Percentiles rank a stretch among this genome's conserved stretches.
These are phyloP conservation scores for Drepanosiphum platanoidis DNA, from an alignment of 2,888 invertebrate species.

Conservation along the genomic window DNA sequence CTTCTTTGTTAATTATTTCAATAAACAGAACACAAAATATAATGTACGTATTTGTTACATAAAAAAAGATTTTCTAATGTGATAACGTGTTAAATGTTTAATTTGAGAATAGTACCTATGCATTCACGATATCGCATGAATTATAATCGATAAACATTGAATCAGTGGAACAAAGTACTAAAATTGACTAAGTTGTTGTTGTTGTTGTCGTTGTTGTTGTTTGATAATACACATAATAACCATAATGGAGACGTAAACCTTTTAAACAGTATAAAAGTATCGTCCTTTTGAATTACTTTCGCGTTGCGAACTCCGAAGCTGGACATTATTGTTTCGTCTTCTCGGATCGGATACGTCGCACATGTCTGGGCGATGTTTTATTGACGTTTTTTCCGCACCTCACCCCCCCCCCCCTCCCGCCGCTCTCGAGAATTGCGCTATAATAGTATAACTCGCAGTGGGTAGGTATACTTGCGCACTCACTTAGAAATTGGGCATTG, in stretches of 20 bases:
- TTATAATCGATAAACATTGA: not conserved
- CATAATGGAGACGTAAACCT: not conserved
- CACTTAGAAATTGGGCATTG: constrained; percentile 56
- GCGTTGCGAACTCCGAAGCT: not conserved
- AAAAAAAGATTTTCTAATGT: too few species aligned
- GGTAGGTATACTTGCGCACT: constrained; percentile 24
- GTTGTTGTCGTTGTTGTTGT: not conserved
- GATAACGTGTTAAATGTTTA: not conserved
- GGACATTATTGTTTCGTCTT: not conserved
- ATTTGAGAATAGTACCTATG: not conserved
- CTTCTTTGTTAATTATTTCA: too few species aligned
- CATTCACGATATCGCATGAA: not conserved
- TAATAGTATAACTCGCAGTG: constrained; percentile 24
- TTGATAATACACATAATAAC: not conserved
- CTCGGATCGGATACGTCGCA: not conserved
- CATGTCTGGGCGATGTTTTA: constrained; percentile 12
- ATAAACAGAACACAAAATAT: too few species aligned
- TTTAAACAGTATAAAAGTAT: not conserved
- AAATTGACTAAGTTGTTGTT: not conserved
- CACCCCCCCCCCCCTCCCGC: not conserved
- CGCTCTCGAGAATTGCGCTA: not conserved
- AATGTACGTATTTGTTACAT: too few species aligned
- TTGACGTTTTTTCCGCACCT: not conserved
- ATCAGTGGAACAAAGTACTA: not conserved
- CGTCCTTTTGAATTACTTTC: not conserved